Percentiles rank a stretch among this genome's conserved stretches.
Conservation (phyloP, 2,797 vertebrate genomes). For the Cetoscarus ocellatus region DNA sequence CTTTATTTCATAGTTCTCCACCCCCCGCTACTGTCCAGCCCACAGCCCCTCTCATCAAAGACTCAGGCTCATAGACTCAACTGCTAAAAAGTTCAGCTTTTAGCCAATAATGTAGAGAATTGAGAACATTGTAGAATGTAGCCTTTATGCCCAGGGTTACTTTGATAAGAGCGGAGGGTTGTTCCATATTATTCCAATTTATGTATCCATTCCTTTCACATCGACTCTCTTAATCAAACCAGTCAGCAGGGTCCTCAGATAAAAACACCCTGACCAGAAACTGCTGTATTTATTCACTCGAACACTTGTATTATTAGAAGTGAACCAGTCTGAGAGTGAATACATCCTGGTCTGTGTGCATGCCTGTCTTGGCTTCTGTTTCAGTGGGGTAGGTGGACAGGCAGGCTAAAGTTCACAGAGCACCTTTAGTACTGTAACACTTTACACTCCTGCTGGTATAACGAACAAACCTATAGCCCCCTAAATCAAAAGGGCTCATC, state of each 20-base stretch:
- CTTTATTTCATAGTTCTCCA: slow-evolving; percentile 51
- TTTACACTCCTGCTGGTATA: slow-evolving; percentile 38
- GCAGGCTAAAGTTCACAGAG: slow-evolving; percentile 27
- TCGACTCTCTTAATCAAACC: slow-evolving; percentile 40
- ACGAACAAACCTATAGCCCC: slow-evolving; percentile 66
- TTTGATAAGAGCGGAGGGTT: slow-evolving; percentile 28
- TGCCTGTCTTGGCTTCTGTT: slow-evolving; percentile 42
- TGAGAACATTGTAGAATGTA: neutral
- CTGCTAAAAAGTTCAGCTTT: slow-evolving; percentile 29
- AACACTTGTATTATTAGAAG: slow-evolving; percentile 28
- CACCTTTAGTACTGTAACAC: slow-evolving; percentile 33
- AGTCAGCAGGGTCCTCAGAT: slow-evolving; percentile 61
- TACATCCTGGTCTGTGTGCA: slow-evolving; percentile 47
- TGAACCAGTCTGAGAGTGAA: slow-evolving; percentile 36
- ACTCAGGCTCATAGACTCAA: slow-evolving; percentile 35
- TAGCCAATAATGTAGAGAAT: slow-evolving; percentile 35
- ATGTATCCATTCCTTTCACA: slow-evolving; percentile 53
- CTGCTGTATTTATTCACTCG: slow-evolving; percentile 69
- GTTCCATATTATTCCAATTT: slow-evolving; percentile 36
- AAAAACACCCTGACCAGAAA: slow-evolving; percentile 56
- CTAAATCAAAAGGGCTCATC: slow-evolving; percentile 45
- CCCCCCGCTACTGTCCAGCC: slow-evolving; percentile 34
- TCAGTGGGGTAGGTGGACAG: slow-evolving; percentile 24
- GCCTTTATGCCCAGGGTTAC: slow-evolving; percentile 8
- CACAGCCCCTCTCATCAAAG: slow-evolving; percentile 31